These are phyloP conservation scores for Phyllostomus hastatus DNA, from an alignment of 2,113 vertebrate genomes.

Conservation along the genomic window DNA sequence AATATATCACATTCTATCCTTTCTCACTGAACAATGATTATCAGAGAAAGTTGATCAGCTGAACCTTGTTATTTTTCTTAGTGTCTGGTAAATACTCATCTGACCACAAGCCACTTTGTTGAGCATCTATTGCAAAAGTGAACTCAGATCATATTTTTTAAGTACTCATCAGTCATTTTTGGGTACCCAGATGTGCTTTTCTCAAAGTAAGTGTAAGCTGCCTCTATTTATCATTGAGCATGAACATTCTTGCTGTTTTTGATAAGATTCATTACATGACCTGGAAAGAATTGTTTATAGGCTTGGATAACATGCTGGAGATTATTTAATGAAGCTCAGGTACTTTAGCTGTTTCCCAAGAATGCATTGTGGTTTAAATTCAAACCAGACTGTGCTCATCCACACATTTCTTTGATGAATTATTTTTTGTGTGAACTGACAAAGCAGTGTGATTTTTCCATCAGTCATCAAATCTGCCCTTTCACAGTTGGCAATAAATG, in stretches of 20 bases:
- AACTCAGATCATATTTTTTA: not conserved
- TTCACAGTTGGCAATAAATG: conserved; percentile 63
- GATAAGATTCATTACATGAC: conserved; percentile 52
- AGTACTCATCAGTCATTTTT: not conserved
- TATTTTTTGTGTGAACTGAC: conserved; percentile 75
- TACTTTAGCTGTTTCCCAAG: conserved; percentile 72
- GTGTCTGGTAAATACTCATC: not conserved
- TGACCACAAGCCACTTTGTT: not conserved
- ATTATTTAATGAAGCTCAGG: conserved; percentile 67
- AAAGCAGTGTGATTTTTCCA: conserved; percentile 69
- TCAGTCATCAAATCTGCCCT: conserved; percentile 44
- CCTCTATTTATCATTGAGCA: conserved; percentile 39
- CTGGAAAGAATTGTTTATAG: conserved; percentile 57
- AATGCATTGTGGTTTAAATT: conserved; percentile 75
- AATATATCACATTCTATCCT: conserved; percentile 30
- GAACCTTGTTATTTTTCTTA: not conserved
- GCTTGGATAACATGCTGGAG: conserved; percentile 62
- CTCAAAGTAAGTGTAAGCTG: not conserved
- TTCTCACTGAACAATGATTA: conserved; percentile 7
- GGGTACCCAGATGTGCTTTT: not conserved
- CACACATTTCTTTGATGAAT: conserved; percentile 75
- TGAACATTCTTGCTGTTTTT: conserved; percentile 60
- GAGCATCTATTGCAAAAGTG: not conserved
- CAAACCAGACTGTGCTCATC: conserved; percentile 69
- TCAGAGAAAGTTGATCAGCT: not conserved